Conservation (phyloP, 2,888 invertebrate species). For the Glyphotaelius pellucidus region DNA sequence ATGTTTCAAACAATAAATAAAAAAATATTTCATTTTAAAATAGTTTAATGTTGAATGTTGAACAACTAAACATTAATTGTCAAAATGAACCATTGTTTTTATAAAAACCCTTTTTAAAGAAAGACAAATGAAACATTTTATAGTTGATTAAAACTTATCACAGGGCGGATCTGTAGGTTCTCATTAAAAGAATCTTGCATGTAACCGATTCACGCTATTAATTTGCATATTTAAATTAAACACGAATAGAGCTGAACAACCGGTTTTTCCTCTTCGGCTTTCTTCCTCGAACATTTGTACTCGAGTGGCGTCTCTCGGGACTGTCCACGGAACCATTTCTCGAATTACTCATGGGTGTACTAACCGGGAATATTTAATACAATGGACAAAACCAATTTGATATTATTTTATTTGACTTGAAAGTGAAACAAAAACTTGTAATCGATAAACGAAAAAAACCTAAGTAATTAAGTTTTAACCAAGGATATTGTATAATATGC, state of each 20-base stretch:
- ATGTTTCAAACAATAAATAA: too few species aligned
- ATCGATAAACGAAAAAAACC: background rate
- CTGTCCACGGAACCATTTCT: background rate
- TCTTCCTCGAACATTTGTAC: constrained; percentile 29
- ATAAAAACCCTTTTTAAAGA: too few species aligned
- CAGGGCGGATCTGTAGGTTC: background rate
- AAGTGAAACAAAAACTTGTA: background rate
- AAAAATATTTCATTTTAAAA: too few species aligned
- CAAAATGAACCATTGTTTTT: too few species aligned
- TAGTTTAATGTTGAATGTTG: too few species aligned
- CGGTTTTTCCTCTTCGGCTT: constrained; percentile 37
- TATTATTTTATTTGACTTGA: background rate
- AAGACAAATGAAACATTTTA: background rate
- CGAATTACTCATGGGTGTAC: constrained; percentile 5
- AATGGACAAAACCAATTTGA: background rate
- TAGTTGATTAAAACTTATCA: background rate
- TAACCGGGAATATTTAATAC: background rate
- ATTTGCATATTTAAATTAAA: constrained; percentile 44
- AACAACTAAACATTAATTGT: too few species aligned
- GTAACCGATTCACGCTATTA: constrained; percentile 31
- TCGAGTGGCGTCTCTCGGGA: constrained; percentile 15
- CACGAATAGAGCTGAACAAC: background rate
- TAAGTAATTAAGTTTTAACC: too few species aligned
- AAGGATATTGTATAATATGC: background rate
- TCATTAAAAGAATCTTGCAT: constrained; percentile 32